Percentiles rank a stretch among this genome's conserved stretches.
These are phyloP conservation scores for Drosophila littoralis DNA, from an alignment of 1,140 invertebrate genomes.

Conservation along the genomic window DNA sequence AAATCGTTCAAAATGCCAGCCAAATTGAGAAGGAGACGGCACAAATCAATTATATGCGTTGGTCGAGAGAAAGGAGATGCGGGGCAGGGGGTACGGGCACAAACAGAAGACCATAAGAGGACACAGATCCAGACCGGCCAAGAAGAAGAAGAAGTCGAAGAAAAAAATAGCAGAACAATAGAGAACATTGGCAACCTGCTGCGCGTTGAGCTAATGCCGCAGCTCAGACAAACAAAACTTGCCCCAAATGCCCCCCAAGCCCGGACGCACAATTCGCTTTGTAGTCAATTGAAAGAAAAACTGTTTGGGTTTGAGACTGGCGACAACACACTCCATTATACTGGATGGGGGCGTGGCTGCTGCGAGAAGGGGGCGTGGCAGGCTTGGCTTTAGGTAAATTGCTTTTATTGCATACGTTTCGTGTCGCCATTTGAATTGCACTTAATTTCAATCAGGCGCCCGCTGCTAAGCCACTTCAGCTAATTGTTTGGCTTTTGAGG, in stretches of 20 bases:
- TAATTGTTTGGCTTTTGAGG: slow-evolving; percentile 74
- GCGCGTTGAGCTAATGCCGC: slow-evolving; percentile 69
- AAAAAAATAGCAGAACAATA: slow-evolving; percentile 55
- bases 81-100: slow-evolving; percentile 2
- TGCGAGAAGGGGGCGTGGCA: neutral
- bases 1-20: slow-evolving; percentile 56
- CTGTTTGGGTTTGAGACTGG: slow-evolving; percentile 30
- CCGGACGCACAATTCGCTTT: slow-evolving; percentile 44
- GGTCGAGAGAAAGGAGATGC: slow-evolving; percentile 3
- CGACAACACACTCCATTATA: slow-evolving; percentile 45
- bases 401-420: slow-evolving; percentile 78
- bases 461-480: slow-evolving; percentile 77
- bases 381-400: slow-evolving; percentile 71
- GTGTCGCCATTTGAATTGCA: slow-evolving; percentile 80
- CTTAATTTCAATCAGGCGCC: slow-evolving; percentile 80
- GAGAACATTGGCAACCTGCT: slow-evolving; percentile 77
- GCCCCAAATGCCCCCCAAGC: neutral
- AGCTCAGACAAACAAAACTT: slow-evolving; percentile 71
- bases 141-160: slow-evolving; percentile 7
- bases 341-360: neutral
- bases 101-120: slow-evolving; percentile 16
- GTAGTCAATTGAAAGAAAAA: slow-evolving; percentile 52
- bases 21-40: slow-evolving; percentile 56
- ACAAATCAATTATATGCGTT: slow-evolving; percentile 76
- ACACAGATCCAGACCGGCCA: slow-evolving; percentile 3